These are phyloP conservation scores for Poicephalus meyeri DNA, from an alignment of 2,113 vertebrate species.

Conservation along the genomic window DNA sequence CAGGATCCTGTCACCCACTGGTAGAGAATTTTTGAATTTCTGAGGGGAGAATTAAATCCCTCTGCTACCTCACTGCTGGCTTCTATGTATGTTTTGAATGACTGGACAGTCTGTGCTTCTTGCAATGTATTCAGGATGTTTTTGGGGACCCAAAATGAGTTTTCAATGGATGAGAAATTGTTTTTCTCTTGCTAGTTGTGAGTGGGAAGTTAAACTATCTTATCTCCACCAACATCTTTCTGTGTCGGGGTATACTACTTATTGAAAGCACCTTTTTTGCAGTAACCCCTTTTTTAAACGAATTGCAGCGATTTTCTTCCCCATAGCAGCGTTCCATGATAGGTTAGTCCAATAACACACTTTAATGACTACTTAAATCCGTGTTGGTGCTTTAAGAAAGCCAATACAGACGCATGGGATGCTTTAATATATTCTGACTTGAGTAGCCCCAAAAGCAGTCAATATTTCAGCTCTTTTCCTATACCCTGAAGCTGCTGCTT, in stretches of 20 bases:
- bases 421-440: neutral
- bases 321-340: neutral
- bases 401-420: neutral
- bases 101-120: neutral
- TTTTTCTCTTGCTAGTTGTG: neutral
- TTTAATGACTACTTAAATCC: neutral
- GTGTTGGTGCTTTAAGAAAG: slow-evolving; percentile 1
- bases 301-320: neutral
- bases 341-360: neutral
- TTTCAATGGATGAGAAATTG: neutral
- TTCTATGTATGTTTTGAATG: neutral
- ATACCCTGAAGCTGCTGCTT: neutral
- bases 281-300: neutral
- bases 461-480: slow-evolving; percentile 3
- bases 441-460: neutral
- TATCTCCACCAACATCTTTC: neutral
- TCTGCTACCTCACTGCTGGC: neutral
- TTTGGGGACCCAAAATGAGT: neutral
- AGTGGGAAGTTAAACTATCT: neutral
- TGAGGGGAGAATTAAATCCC: neutral
- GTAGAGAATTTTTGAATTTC: neutral
- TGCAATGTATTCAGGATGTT: neutral
- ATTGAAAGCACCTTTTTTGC: neutral
- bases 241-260: neutral
- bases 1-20: neutral